A percentile compares a stretch with the other conserved stretches of the same genome.
Conservation (phyloP, 2,888 invertebrate species). For the Phrixothrix hirtus region DNA sequence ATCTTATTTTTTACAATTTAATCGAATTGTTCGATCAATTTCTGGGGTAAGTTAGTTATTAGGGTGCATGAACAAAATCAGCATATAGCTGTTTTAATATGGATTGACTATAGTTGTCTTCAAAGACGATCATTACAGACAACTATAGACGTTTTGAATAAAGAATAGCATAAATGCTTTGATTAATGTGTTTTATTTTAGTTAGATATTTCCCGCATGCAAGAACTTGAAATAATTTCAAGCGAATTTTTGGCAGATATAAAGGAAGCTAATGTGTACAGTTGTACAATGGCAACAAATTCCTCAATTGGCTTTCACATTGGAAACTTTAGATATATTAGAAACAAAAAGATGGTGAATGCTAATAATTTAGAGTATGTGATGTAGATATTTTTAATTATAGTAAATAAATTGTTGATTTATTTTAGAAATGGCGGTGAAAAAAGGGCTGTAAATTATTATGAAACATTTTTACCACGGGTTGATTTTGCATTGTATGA, state of each 20-base stretch:
- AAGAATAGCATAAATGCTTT: not conserved
- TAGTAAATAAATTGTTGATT: not conserved
- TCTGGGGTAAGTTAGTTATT: slow-evolving; percentile 18
- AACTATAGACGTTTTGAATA: too few species aligned
- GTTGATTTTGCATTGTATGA: slow-evolving; percentile 20
- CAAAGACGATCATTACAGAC: too few species aligned
- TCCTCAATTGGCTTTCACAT: slow-evolving; percentile 31
- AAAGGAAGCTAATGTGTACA: slow-evolving; percentile 18
- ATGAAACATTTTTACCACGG: slow-evolving; percentile 29
- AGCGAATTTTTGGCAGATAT: slow-evolving; percentile 33
- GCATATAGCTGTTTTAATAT: too few species aligned
- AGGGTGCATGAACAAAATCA: too few species aligned
- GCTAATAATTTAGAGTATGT: slow-evolving; percentile 1
- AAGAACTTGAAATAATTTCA: slow-evolving; percentile 20
- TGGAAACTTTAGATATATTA: slow-evolving; percentile 30
- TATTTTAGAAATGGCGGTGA: slow-evolving; percentile 18
- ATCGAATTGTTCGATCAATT: slow-evolving; percentile 7
- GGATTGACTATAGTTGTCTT: too few species aligned
- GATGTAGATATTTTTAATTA: not conserved
- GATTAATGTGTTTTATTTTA: slow-evolving; percentile 10
- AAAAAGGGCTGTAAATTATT: slow-evolving; percentile 24
- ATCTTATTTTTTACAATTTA: slow-evolving; percentile 30
- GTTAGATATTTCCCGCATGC: slow-evolving; percentile 11
- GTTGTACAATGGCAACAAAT: slow-evolving; percentile 27
- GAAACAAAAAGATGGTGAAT: slow-evolving; percentile 31